Evolutionary conservation across 1,140 invertebrate species (phyloP).

Genomic region (Achatina immaculata): DNA sequence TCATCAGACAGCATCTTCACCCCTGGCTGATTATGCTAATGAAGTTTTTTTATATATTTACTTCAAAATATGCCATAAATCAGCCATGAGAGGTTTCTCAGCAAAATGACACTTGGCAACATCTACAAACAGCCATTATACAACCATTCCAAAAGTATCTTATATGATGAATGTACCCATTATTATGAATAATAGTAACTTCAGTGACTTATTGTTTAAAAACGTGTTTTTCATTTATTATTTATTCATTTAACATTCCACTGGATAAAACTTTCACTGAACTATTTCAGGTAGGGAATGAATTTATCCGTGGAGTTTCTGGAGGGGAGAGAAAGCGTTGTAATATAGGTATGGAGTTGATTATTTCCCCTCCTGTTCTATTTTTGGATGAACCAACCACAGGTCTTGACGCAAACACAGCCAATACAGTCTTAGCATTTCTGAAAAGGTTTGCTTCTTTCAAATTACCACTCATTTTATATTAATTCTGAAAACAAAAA

Average conservation of each 20-base stretch:
- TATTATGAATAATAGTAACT: no score
- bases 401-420: constrained; percentile 60
- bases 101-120: no score
- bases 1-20: no score
- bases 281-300: constrained; percentile 59
- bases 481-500: no score
- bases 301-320: constrained; percentile 68
- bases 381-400: constrained; percentile 65
- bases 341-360: constrained; percentile 70
- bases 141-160: no score
- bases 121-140: no score
- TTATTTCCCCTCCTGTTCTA: constrained; percentile 58
- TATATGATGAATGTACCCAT: no score
- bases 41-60: no score
- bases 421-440: constrained; percentile 51
- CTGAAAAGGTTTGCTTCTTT: constrained; percentile 47
- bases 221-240: background rate
- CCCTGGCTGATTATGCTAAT: no score
- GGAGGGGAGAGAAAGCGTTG: constrained; percentile 69
- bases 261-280: no score
- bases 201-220: background rate
- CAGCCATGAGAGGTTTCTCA: no score
- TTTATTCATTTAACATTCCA: background rate
- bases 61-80: no score
- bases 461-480: background rate